Base-by-base conservation (phyloP, 2,797 vertebrate species). In the Pangasius macronema region DNA sequence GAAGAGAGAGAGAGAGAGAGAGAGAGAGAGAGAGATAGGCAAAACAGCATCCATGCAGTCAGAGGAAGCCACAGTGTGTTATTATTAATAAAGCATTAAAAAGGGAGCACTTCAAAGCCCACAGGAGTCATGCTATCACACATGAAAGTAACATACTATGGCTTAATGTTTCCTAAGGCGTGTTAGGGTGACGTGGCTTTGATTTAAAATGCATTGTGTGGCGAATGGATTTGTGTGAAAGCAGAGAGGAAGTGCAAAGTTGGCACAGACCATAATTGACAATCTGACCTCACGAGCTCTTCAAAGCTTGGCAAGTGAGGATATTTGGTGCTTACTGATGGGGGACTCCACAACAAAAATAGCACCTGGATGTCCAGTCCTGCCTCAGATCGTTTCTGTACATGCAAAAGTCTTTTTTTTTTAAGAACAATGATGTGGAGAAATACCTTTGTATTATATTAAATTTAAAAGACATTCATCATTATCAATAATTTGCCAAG, bases 141-240 rank as follows among this genome's bases (percentile, higher is more conserved):
- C 95, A 95, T 96, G 96, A 96, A 96, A 96, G 95, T 94, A 94
- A 93, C 94, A 86, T 94, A 95, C 94, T 95, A 94, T 93, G 93
- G 94, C 94, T 95, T 96, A 96, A 96, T 95, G 95, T 95, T 95
- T 96, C 95, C 95, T 95, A 93, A 94, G 95, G 95, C 94, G 42
- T 92, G 93, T 95, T 95, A 93, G 92, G 95, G 94, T 94, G 93
- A 95, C 93, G 94, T 93, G 76, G 93, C 94, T 95, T 95, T 96
- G 94, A 96, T 96, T 96, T 95, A 92, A 95, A 96, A 96, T 95
- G 95, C 94, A 94, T 95, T 95, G 95, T 95, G 94, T 95, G 94
- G 93, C 95, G 94, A 96, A 96, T 96, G 94, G 95, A 96, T 96
- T 96, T 94, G 93, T 92, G 92, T 91, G 93, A 94, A 92, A 88